phyloP scores from a whole-genome alignment of 37 sponge, comb jelly and placozoan species.

The Bolinopsis microptera region DNA sequence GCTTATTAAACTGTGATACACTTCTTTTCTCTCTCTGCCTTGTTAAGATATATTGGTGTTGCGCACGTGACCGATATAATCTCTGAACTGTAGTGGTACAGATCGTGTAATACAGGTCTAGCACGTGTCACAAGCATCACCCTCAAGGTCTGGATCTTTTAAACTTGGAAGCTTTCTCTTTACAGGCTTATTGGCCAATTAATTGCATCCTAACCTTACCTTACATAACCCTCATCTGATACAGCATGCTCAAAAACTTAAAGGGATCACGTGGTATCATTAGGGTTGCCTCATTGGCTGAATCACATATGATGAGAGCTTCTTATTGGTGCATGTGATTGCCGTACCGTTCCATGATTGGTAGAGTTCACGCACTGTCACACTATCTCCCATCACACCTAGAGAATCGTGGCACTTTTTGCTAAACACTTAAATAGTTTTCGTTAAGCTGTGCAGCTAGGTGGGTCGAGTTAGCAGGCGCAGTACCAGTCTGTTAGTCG shows the following conservation, averaged over 20 bases:
- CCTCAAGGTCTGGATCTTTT: not conserved
- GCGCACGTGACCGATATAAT: not conserved
- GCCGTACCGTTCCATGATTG: not conserved
- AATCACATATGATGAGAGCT: not conserved
- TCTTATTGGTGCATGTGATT: not conserved
- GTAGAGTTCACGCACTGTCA: not conserved
- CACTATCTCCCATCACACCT: not conserved
- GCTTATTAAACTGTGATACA: not conserved
- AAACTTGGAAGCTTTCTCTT: not conserved
- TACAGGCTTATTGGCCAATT: not conserved
- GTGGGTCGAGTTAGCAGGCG: not conserved
- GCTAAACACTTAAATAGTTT: not conserved
- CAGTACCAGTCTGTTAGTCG: not conserved
- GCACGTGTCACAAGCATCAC: not conserved
- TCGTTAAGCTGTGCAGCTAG: not conserved
- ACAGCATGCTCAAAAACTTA: not conserved
- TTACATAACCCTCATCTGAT: not conserved
- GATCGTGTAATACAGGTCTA: not conserved
- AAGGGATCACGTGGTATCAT: not conserved
- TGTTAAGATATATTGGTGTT: not conserved
- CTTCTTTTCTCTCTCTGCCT: not conserved
- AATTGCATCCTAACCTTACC: not conserved
- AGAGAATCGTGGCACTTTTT: not conserved
- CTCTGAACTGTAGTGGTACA: not conserved
- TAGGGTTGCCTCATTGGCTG: not conserved